Base-by-base conservation (phyloP, 1,140 invertebrate genomes). In the Pseudomyrmex dendroicus region DNA sequence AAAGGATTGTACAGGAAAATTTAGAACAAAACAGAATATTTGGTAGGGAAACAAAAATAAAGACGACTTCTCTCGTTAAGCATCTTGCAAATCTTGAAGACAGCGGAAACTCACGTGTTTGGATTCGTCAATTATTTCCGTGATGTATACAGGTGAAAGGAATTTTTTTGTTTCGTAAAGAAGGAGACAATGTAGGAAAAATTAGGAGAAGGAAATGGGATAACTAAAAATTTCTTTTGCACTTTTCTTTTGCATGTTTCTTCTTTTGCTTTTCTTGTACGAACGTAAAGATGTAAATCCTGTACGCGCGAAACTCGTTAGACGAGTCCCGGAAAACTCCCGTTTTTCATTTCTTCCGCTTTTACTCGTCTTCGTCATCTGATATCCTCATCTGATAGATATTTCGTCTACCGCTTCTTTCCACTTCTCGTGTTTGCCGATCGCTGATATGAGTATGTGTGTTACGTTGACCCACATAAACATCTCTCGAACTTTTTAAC, bases 1-100 rank as follows among this genome's bases (percentile, higher is more conserved):
- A 64, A 62, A 62, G 17, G 68, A 66, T 82, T 85, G 87, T 86
- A 66, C 68, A 68, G 61, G 20, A 70, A 44, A 80, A 80, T 80
- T 50, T 61, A 15, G 44, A 22, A 70, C 46, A 68, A 73, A 68
- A 77, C 86, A 59, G 56, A 48, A 61, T 50, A 35, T 35, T 35
- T 5, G 22, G 12, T 68, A 15, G 10, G 15, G 12, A 15, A 76
- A 85, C 7, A 13, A 54, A 78, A 62, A 12, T 72, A n/a, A 62
- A 63, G 2, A 25, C 17, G 52, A 77, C 3, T 84, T 74, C 50
- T 82, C 50, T 35, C 46, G 46, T 72, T n/a, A 25, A 73, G 52
- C 62, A 35, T 63, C 46, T 72, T 62, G 54, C 10, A 48, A 70
- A 78, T 78, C 17, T 59, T 61, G 57, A 64, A 59, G 15, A 8